Conservation (phyloP, 2,888 invertebrate genomes). For the Agriotes lineatus region DNA sequence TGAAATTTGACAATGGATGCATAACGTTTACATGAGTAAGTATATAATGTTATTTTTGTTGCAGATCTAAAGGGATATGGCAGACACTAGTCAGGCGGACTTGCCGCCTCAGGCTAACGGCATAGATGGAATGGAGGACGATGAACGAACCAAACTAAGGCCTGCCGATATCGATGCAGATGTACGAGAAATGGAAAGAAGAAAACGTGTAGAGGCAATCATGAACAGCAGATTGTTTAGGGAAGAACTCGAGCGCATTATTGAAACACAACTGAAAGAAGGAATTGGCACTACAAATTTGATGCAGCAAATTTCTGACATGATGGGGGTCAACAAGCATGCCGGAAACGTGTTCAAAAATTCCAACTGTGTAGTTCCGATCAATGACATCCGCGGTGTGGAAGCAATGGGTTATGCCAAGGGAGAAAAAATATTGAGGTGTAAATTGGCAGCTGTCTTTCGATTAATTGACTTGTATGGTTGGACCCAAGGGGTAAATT, state of each 20-base stretch:
- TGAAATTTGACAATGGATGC: no score
- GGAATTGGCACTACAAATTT: slow-evolving; percentile 81
- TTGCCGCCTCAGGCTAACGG: slow-evolving; percentile 81
- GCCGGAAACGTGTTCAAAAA: slow-evolving; percentile 79
- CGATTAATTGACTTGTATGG: slow-evolving; percentile 95
- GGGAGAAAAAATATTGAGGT: slow-evolving; percentile 93
- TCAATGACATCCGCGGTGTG: slow-evolving; percentile 97
- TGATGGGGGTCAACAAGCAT: slow-evolving; percentile 84
- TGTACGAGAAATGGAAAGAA: slow-evolving; percentile 97
- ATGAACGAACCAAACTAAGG: slow-evolving; percentile 83
- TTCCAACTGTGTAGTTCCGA: slow-evolving; percentile 90
- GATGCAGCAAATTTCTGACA: slow-evolving; percentile 94
- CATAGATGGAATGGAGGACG: slow-evolving; percentile 77
- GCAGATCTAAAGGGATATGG: slow-evolving; percentile 65
- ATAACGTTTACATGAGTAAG: no score
- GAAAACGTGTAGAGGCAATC: slow-evolving; percentile 97
- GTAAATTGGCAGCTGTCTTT: slow-evolving; percentile 96
- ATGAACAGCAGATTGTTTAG: slow-evolving; percentile 96
- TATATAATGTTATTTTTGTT: slow-evolving; percentile 19
- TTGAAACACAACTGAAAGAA: slow-evolving; percentile 90
- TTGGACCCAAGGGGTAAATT: slow-evolving; percentile 93
- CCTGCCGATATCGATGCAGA: slow-evolving; percentile 94
- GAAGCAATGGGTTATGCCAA: slow-evolving; percentile 86
- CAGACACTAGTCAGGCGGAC: slow-evolving; percentile 80
- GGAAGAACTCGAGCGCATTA: slow-evolving; percentile 96